Evolutionary conservation across 2,113 vertebrate genomes (phyloP).

Genomic region (Rhegmatorhina hoffmannsi): DNA sequence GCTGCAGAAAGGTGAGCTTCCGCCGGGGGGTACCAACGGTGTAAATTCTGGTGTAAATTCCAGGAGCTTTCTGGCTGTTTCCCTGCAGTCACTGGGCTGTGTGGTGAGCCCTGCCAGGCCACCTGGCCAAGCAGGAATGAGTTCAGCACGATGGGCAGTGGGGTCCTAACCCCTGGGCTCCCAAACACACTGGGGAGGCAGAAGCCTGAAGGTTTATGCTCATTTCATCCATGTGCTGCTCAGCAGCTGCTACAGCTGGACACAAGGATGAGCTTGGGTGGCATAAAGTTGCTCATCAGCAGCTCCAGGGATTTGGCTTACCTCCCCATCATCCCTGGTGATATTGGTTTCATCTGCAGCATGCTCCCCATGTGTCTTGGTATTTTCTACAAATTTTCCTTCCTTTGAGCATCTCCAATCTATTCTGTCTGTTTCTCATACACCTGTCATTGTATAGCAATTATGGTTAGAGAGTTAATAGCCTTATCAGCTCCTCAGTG

Average conservation of each 20-base stretch:
- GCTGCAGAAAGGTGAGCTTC: background rate
- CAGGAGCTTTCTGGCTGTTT: background rate
- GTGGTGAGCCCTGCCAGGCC: background rate
- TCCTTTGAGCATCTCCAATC: background rate
- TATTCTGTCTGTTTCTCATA: background rate
- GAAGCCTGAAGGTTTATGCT: background rate
- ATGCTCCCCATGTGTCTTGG: background rate
- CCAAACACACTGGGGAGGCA: rapidly evolving
- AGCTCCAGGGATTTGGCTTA: background rate
- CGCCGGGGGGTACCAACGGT: background rate
- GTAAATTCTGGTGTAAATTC: rapidly evolving
- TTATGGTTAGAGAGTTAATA: background rate
- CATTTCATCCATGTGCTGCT: background rate
- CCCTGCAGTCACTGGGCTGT: rapidly evolving
- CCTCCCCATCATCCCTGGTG: background rate
- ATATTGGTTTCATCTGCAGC: background rate
- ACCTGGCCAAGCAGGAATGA: rapidly evolving
- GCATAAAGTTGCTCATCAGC: background rate
- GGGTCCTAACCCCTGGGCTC: background rate
- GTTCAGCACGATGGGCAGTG: rapidly evolving
- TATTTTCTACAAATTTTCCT: background rate
- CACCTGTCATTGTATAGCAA: background rate
- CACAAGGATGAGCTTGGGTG: rapidly evolving
- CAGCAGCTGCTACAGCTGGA: background rate
- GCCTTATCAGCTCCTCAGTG: background rate